phyloP scores from a whole-genome alignment of 2,113 vertebrate genomes.

The Peromyscus polionotus region DNA sequence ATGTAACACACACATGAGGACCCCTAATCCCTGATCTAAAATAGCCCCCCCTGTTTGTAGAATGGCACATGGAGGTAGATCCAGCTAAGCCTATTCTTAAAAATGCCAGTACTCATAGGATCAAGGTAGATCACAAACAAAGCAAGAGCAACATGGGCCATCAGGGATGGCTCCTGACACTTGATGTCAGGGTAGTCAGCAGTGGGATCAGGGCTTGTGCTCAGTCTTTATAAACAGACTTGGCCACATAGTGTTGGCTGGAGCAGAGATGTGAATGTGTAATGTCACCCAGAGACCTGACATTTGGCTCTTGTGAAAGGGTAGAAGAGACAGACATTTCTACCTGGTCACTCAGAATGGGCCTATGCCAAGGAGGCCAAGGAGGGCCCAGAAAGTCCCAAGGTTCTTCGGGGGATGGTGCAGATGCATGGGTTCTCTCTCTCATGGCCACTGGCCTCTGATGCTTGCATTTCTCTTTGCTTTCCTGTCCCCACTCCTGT shows the following conservation, averaged over 20 bases:
- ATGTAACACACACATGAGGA: background rate
- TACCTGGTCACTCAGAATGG: background rate
- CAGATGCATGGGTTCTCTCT: too few relatives aligned
- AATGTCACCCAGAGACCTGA: background rate
- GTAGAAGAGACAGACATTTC: background rate
- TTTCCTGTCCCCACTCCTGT: rapidly evolving
- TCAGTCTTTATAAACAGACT: background rate
- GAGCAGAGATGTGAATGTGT: background rate
- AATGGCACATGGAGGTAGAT: background rate
- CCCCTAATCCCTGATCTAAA: background rate
- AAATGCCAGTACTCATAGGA: background rate
- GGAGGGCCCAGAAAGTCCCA: background rate
- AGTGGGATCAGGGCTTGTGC: rapidly evolving
- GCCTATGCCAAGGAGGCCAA: background rate
- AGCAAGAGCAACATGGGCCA: background rate
- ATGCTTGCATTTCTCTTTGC: background rate
- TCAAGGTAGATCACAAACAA: background rate
- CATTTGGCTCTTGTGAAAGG: background rate
- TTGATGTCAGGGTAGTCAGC: background rate
- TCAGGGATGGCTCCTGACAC: rapidly evolving
- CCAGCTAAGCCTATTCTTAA: background rate
- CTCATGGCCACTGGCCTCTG: background rate
- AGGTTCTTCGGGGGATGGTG: too few relatives aligned
- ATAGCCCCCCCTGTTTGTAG: background rate
- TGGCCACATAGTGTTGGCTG: background rate